Evolutionary conservation across 1,140 invertebrate genomes (phyloP), one percentile per base, ranked within the genome.

Genomic region (Monomorium pharaonis): DNA sequence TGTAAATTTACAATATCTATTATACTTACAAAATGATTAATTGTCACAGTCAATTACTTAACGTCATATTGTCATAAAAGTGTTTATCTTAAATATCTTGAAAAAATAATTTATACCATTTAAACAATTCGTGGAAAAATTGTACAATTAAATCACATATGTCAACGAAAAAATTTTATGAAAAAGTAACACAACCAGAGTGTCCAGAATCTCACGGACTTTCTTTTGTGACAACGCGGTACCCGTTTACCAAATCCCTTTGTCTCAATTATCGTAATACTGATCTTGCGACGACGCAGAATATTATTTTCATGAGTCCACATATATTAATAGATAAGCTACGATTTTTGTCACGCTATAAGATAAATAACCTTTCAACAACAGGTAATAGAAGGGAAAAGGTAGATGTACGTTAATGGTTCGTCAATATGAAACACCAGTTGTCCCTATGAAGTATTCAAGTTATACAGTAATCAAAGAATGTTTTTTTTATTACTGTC

Each of bases 251-350:
- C 4, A 6, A 44, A 56, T 16, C 18, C 3, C 16, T 72, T 62
- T 5, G 10, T 44, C 16, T 67, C 16, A 44, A 83, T 83, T 83
- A 24, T 24, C n/a, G 18, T 44, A 44, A 72, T 83, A 30, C 6
- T 16, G 4, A 56, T 47, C 4, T 16, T 58, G 44, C 49, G 21
- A 70, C 77, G 21, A 24, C 18, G 49, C 24, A 18, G 4, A 21
- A 67, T 44, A 69, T 49, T 67, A 54, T 80, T 62, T 76, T 62
- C 24, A 76, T 76, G 54, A 75, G n/a, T n/a, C 27, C 12, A 54
- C 4, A 4, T 72, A 21, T n/a, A n/a, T n/a, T n/a, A n/a, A n/a
- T 33, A 51, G 21, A 30, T 51, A n/a, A n/a, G n/a, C n/a, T n/a
- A n/a, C n/a, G n/a, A n/a, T n/a, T n/a, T n/a, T n/a, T n/a, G n/a